phyloP scores from a whole-genome alignment of 1,140 invertebrate genomes.

The Nephila pilipes region DNA sequence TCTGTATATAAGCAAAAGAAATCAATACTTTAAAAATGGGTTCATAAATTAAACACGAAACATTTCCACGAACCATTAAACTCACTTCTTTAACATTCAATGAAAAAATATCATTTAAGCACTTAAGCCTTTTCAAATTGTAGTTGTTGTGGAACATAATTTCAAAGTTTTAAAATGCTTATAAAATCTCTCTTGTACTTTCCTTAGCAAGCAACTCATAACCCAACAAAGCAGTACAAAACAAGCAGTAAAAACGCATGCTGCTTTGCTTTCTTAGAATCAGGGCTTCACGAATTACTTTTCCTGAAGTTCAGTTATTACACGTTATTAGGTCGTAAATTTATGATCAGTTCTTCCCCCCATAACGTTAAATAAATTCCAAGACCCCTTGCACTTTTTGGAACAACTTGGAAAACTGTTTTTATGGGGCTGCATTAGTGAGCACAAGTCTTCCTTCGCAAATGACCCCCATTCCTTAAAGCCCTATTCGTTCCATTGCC shows the following conservation, averaged over 20 bases:
- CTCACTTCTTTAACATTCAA: no score
- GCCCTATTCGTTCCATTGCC: constrained; percentile 14
- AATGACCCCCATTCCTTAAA: constrained; percentile 66
- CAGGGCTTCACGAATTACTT: background rate
- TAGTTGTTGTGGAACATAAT: no score
- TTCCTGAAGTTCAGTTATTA: background rate
- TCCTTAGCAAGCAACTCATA: background rate
- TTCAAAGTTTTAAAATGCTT: no score
- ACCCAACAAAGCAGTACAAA: background rate
- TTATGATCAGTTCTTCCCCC: constrained; percentile 28
- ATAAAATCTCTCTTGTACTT: background rate
- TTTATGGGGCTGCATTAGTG: constrained; percentile 51
- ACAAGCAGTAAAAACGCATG: background rate
- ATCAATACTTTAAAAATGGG: no score
- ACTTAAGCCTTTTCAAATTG: no score
- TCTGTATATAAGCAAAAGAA: no score
- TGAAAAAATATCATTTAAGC: no score
- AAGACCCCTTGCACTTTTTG: background rate
- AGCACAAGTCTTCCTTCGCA: background rate
- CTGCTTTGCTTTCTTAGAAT: background rate
- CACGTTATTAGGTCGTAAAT: constrained; percentile 30
- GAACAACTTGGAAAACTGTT: constrained; percentile 30
- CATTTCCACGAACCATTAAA: no score
- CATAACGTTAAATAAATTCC: constrained; percentile 57
- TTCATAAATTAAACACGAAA: no score